phyloP scores from a whole-genome alignment of 2,113 vertebrate species.

The Dolichotis patagonum region DNA sequence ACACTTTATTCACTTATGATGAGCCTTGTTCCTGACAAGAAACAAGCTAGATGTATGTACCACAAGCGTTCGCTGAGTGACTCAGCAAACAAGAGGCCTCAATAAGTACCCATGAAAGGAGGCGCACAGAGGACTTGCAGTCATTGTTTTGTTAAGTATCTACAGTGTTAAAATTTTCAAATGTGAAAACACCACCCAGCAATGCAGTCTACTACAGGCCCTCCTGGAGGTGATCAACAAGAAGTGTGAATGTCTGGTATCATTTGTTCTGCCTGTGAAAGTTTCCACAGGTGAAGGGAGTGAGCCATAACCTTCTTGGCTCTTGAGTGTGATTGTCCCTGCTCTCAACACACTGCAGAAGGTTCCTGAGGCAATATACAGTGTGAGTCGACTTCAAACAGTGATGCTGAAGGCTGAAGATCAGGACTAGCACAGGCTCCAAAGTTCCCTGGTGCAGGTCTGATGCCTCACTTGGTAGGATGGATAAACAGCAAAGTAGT shows the following conservation, averaged over 20 bases:
- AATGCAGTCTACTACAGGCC: background rate
- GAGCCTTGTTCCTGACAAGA: background rate
- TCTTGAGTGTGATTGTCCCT: too few species aligned
- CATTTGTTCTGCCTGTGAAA: background rate
- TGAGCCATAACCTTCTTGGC: background rate
- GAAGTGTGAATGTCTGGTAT: background rate
- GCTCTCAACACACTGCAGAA: background rate
- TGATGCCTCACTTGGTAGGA: background rate
- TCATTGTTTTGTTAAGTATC: background rate
- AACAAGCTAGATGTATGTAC: background rate
- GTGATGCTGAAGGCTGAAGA: background rate
- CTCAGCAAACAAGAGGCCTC: background rate
- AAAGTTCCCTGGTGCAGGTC: background rate
- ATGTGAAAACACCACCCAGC: background rate
- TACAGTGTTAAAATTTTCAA: background rate
- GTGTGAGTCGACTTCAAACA: background rate
- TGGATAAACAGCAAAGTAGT: rapidly evolving
- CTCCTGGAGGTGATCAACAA: background rate
- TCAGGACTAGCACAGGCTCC: background rate
- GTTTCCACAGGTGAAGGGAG: background rate
- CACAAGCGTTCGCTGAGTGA: background rate
- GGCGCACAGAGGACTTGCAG: background rate
- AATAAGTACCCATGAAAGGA: background rate
- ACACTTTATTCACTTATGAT: background rate
- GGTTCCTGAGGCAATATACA: background rate